Conservation (phyloP, 1,140 invertebrate genomes). For the Danaus plexippus region DNA sequence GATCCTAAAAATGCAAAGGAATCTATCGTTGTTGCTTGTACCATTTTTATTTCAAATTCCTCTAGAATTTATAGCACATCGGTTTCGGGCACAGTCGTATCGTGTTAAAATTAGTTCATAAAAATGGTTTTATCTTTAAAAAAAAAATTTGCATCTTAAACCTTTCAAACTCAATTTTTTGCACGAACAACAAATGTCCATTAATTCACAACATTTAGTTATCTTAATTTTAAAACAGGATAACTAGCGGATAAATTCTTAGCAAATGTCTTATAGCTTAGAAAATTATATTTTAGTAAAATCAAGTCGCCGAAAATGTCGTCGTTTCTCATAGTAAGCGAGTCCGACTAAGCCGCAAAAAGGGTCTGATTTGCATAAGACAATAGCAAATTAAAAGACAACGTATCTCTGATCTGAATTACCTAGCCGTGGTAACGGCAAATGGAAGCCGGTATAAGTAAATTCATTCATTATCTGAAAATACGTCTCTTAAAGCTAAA, state of each 20-base stretch:
- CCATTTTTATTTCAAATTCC: too few species aligned
- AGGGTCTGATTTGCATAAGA: constrained; percentile 52
- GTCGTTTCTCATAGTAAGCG: constrained; percentile 43
- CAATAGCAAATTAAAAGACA: constrained; percentile 47
- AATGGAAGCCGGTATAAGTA: constrained; percentile 5
- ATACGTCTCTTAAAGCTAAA: constrained; percentile 7
- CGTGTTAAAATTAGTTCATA: too few species aligned
- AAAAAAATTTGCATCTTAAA: too few species aligned
- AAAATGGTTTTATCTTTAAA: too few species aligned
- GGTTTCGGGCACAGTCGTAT: too few species aligned
- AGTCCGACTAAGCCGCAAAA: constrained; percentile 40
- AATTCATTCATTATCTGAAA: constrained; percentile 4
- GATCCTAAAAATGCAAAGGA: too few species aligned
- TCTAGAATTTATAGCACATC: too few species aligned
- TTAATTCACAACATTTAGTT: too few species aligned
- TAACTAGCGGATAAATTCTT: constrained; percentile 6
- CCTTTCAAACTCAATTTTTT: too few species aligned
- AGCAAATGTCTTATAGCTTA: constrained; percentile 26
- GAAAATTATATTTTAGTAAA: constrained; percentile 43
- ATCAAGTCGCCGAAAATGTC: constrained; percentile 33
- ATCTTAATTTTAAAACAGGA: neutral
- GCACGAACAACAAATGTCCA: too few species aligned
- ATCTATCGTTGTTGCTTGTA: too few species aligned
- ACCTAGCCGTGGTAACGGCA: constrained; percentile 16
- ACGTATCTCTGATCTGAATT: constrained; percentile 40